Percentiles rank a stretch among this genome's conserved stretches.
Evolutionary conservation across 92 coral and sea anemone species (phyloP).

Genomic region (Palythoa grandis): DNA sequence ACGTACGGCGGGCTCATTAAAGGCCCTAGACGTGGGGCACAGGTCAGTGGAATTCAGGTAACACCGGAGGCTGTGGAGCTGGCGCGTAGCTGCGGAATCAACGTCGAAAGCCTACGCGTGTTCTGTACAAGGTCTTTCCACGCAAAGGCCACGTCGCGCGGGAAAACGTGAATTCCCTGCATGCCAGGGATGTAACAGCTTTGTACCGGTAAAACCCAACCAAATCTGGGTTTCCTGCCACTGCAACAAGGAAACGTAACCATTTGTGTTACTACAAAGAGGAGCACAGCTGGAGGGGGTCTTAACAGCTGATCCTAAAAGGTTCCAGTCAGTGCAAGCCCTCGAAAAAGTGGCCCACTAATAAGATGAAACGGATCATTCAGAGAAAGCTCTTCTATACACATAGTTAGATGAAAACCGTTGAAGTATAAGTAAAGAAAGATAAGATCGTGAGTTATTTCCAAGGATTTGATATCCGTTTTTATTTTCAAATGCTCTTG

Average conservation of each 20-base stretch:
- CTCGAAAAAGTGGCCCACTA: conserved; percentile 38
- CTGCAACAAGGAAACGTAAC: conserved; percentile 8
- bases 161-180: conserved; percentile 40
- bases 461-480: conserved; percentile 11
- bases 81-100: conserved; percentile 88
- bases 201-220: conserved; percentile 30
- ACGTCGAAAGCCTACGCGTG: conserved; percentile 89
- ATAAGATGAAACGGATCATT: conserved; percentile 28
- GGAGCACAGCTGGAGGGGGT: conserved; percentile 44
- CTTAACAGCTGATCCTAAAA: conserved; percentile 29
- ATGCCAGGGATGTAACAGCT: conserved; percentile 7
- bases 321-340: conserved; percentile 46
- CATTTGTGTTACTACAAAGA: conserved; percentile 49
- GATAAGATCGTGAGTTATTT: conserved; percentile 42
- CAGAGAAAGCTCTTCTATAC: conserved; percentile 11
- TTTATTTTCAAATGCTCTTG: conserved; percentile 8
- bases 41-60: conserved; percentile 85
- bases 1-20: conserved; percentile 67
- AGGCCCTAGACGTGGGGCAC: conserved; percentile 80
- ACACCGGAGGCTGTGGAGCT: conserved; percentile 93
- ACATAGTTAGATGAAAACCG: conserved; percentile 23
- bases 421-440: conserved; percentile 23
- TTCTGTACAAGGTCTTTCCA: conserved; percentile 84
- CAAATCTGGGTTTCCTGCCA: conserved; percentile 1
- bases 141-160: conserved; percentile 42